Evolutionary conservation across 2,797 vertebrate genomes (phyloP).

Genomic region (Acestrorhynchus altus): DNA sequence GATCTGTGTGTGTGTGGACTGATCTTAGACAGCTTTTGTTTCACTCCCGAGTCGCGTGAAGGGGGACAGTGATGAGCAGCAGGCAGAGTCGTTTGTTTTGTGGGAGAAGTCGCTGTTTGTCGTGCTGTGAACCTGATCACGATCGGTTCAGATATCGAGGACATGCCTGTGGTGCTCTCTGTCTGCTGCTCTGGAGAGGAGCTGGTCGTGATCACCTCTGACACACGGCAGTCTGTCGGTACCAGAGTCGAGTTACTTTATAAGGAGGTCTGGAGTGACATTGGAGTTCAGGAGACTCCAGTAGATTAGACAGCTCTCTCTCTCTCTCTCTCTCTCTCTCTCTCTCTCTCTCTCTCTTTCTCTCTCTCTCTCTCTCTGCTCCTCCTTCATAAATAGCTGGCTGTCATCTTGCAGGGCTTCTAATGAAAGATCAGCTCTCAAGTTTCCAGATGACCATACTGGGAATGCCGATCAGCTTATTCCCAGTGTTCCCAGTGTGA

Average conservation of each 20-base stretch:
- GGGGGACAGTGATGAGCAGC: not conserved
- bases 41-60: no score
- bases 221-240: not conserved
- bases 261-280: no score
- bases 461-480: constrained; percentile 27
- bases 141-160: no score
- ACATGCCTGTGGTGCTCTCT: no score
- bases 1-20: not conserved
- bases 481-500: not conserved
- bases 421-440: constrained; percentile 28
- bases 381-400: not conserved
- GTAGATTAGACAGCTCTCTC: not conserved
- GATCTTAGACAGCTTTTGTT: not conserved
- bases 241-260: not conserved
- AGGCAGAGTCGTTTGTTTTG: not conserved
- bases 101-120: not conserved
- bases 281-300: not conserved
- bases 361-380: not conserved
- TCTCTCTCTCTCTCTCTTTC: not conserved
- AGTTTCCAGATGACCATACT: constrained; percentile 13
- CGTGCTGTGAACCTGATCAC: not conserved
- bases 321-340: not conserved
- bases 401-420: not conserved
- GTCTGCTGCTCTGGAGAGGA: not conserved
- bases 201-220: constrained; percentile 13